A percentile compares a stretch with the other conserved stretches of the same genome.
Evolutionary conservation across 2,113 vertebrate genomes (phyloP).

Genomic region (Hippopotamus amphibius): DNA sequence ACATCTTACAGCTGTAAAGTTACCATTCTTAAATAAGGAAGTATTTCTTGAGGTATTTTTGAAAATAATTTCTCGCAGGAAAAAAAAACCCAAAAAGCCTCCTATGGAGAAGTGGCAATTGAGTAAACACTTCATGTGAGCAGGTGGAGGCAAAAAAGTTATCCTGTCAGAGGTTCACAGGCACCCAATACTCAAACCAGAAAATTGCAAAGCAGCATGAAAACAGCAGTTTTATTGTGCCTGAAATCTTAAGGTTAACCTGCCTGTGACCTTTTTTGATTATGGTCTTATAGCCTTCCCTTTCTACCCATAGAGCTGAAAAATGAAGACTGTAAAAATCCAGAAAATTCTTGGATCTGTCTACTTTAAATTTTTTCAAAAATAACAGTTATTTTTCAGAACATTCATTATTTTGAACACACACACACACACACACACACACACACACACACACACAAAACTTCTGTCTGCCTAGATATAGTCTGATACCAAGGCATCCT

Average conservation of each 20-base stretch:
- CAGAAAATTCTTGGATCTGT: neutral
- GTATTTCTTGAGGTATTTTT: neutral
- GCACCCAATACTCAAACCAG: slow-evolving; percentile 3
- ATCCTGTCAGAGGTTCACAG: neutral
- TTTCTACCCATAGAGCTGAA: neutral
- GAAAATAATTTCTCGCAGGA: neutral
- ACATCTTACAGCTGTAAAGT: neutral
- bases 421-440: too few relatives aligned
- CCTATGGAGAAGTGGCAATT: neutral
- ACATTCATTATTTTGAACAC: neutral
- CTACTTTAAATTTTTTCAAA: slow-evolving; percentile 13
- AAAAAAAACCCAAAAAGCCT: neutral
- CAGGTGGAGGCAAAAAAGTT: neutral
- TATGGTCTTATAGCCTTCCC: neutral
- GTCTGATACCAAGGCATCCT: neutral
- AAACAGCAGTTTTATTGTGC: neutral
- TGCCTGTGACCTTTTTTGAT: neutral
- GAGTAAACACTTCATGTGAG: neutral
- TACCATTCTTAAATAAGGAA: neutral
- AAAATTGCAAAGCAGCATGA: slow-evolving; percentile 24
- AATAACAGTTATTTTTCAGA: neutral
- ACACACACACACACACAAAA: too few relatives aligned
- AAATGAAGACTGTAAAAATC: slow-evolving; percentile 7
- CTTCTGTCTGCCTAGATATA: neutral
- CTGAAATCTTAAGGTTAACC: neutral